Conservation (phyloP, 2,888 invertebrate species). For the Taphrorychus bicolor region DNA sequence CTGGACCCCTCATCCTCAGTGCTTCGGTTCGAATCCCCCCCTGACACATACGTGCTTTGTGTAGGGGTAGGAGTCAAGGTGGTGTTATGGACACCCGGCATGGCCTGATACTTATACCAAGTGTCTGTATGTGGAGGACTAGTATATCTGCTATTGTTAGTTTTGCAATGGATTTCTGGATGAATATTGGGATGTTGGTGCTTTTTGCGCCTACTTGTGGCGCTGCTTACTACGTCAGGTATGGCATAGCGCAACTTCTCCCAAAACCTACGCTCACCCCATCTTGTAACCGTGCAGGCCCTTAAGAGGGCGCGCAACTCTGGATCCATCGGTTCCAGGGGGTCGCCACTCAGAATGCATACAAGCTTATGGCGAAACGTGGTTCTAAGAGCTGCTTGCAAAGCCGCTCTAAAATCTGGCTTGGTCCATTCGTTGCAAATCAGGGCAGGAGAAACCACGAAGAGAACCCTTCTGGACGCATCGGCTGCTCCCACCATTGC, state of each 20-base stretch:
- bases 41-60: conserved; percentile 68
- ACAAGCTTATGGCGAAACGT: conserved; percentile 69
- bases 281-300: conserved; percentile 74
- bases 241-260: conserved; percentile 79
- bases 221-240: conserved; percentile 74
- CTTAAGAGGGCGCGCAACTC: conserved; percentile 76
- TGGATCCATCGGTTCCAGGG: conserved; percentile 74
- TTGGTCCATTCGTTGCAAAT: conserved; percentile 84
- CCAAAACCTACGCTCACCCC: conserved; percentile 86
- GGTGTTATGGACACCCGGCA: conserved; percentile 63
- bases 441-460: conserved; percentile 82
- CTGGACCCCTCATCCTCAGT: conserved; percentile 65
- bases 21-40: conserved; percentile 63
- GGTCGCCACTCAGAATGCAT: conserved; percentile 71
- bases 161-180: conserved; percentile 66
- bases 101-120: conserved; percentile 74
- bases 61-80: conserved; percentile 66
- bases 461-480: conserved; percentile 75
- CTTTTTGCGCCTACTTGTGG: conserved; percentile 64
- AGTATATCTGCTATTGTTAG: conserved; percentile 70
- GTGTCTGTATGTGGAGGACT: conserved; percentile 75
- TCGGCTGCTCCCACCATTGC: conserved; percentile 70
- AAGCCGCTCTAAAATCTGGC: conserved; percentile 81
- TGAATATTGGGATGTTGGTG: conserved; percentile 43
- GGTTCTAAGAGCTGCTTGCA: conserved; percentile 78